These are phyloP conservation scores for Aleiodes sp. DNA, from an alignment of 1,140 invertebrate species.

Conservation along the genomic window DNA sequence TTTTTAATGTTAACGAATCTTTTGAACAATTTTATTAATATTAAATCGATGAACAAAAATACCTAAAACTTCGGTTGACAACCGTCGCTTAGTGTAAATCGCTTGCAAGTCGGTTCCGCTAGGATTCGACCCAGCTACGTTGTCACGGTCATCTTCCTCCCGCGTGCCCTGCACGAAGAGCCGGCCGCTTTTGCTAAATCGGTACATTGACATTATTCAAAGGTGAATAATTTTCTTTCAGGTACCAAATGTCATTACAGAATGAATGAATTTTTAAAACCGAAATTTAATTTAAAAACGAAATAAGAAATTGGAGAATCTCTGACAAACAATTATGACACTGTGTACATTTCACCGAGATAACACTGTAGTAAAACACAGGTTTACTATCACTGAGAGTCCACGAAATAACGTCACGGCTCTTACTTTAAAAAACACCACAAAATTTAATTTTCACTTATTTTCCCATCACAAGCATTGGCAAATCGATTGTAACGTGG, in stretches of 20 bases:
- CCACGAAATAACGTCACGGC: too few relatives aligned
- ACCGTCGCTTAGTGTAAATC: constrained; percentile 81
- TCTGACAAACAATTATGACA: background rate
- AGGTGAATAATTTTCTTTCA: too few relatives aligned
- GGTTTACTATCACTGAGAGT: constrained; percentile 1
- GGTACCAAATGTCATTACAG: constrained; percentile 1
- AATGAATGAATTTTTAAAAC: too few relatives aligned
- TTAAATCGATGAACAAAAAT: too few relatives aligned
- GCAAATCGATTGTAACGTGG: too few relatives aligned
- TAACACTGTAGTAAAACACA: constrained; percentile 1
- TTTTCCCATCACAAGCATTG: too few relatives aligned
- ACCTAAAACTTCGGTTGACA: constrained; percentile 86
- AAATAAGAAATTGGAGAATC: background rate
- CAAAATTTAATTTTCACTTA: background rate
- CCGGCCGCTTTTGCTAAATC: constrained; percentile 76
- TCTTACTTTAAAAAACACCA: background rate
- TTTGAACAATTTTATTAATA: too few relatives aligned
- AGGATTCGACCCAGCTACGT: constrained; percentile 57
- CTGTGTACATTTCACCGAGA: background rate
- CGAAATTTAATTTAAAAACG: too few relatives aligned
- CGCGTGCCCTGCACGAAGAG: constrained; percentile 84
- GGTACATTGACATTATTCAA: constrained; percentile 77
- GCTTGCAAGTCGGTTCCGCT: constrained; percentile 72
- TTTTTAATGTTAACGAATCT: too few relatives aligned
- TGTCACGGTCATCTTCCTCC: constrained; percentile 70